A percentile compares a stretch with the other conserved stretches of the same genome.
Evolutionary conservation across 1,140 invertebrate genomes (phyloP).

Genomic region (Palaemon carinicauda): DNA sequence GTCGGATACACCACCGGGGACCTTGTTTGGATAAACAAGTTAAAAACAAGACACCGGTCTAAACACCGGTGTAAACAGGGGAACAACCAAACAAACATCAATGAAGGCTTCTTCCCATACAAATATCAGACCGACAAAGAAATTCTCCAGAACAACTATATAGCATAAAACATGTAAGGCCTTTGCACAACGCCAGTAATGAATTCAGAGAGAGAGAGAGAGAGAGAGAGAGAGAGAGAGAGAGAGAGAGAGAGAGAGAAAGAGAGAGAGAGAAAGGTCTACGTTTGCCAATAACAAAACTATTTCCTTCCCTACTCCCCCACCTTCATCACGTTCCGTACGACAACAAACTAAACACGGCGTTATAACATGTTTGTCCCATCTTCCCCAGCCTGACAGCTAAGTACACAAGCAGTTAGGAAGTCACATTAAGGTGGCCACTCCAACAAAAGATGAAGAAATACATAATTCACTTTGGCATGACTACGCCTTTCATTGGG

Average conservation of each 20-base stretch:
- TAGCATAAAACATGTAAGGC: too few relatives aligned
- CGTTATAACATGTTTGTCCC: constrained; percentile 13
- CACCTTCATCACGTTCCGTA: background rate
- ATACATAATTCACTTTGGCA: constrained; percentile 32
- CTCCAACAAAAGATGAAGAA: constrained; percentile 24
- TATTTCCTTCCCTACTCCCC: background rate
- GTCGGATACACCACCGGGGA: too few relatives aligned
- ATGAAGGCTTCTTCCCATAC: background rate
- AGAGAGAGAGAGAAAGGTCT: too few relatives aligned
- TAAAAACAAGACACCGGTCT: too few relatives aligned
- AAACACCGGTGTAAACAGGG: background rate
- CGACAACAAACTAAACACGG: background rate
- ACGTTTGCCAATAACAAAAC: constrained; percentile 6
- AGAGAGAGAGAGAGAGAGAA: background rate
- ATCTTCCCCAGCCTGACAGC: constrained; percentile 19
- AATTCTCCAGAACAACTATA: too few relatives aligned
- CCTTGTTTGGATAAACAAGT: too few relatives aligned
- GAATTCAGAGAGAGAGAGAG: background rate
- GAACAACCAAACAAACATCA: background rate
- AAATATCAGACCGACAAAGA: too few relatives aligned
- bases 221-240: background rate
- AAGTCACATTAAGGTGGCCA: constrained; percentile 27
- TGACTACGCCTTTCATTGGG: background rate
- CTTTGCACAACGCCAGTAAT: too few relatives aligned
- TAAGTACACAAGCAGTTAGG: constrained; percentile 35